Evolutionary conservation across 2,888 invertebrate species (phyloP).

Genomic region (Oscheius myriophilus): DNA sequence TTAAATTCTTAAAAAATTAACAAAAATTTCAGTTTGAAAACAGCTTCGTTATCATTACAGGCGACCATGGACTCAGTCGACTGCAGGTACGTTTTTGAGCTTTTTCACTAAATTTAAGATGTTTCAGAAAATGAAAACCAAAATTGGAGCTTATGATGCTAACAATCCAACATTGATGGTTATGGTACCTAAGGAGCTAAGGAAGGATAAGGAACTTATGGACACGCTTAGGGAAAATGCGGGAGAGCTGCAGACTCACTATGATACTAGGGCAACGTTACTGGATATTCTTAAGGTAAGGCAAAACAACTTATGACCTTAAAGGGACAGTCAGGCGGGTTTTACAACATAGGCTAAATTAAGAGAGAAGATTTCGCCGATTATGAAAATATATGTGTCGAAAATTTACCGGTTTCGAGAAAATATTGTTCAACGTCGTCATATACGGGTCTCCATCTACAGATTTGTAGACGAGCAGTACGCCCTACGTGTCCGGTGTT

Average conservation of each 20-base stretch:
- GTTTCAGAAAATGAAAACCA: conserved; percentile 1
- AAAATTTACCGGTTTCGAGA: too few species aligned
- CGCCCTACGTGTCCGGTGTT: too few species aligned
- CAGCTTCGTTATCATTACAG: conserved; percentile 6
- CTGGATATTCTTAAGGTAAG: conserved; percentile 12
- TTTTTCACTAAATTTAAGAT: too few species aligned
- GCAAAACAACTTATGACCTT: too few species aligned
- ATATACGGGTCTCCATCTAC: too few species aligned
- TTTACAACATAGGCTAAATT: too few species aligned
- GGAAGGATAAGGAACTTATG: conserved; percentile 14
- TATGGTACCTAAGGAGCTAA: conserved; percentile 9
- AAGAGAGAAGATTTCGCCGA: too few species aligned
- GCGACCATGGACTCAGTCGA: conserved; percentile 12
- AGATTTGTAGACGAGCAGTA: too few species aligned
- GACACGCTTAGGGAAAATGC: conserved; percentile 1
- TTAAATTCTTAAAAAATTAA: background rate
- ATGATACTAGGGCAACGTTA: conserved; percentile 16
- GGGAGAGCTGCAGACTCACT: conserved; percentile 10
- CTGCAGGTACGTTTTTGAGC: too few species aligned
- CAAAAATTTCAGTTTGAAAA: background rate
- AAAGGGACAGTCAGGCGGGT: too few species aligned
- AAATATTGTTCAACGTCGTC: too few species aligned
- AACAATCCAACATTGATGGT: conserved; percentile 15
- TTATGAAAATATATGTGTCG: too few species aligned
- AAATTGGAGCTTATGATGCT: conserved; percentile 12